These are phyloP conservation scores for Cetoscarus ocellatus DNA, from an alignment of 2,797 vertebrate species.

Conservation along the genomic window DNA sequence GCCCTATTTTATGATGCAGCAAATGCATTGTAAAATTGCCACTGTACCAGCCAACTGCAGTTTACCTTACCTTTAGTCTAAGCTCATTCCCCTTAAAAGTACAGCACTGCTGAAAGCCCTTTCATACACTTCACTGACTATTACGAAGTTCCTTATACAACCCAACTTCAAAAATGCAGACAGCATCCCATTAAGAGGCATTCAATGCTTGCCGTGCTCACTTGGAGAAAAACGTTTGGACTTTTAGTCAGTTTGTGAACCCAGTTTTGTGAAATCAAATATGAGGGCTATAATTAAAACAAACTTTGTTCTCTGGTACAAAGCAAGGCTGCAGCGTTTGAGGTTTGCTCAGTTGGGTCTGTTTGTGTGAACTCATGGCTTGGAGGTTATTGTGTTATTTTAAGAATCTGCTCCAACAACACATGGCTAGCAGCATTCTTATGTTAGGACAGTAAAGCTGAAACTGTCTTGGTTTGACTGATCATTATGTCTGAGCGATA, in stretches of 20 bases:
- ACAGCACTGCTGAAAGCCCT: too few species aligned
- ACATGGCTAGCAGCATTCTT: constrained; percentile 28
- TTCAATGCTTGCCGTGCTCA: constrained; percentile 1
- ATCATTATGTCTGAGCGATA: constrained; percentile 32
- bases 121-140: too few species aligned
- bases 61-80: too few species aligned
- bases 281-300: constrained; percentile 26
- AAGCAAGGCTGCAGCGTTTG: constrained; percentile 37
- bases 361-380: constrained; percentile 33
- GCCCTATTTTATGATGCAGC: too few species aligned
- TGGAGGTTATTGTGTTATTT: constrained; percentile 41
- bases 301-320: constrained; percentile 53
- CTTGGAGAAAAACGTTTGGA: neutral
- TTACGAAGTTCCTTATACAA: too few species aligned
- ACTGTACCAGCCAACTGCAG: too few species aligned
- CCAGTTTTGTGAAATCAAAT: constrained; percentile 23
- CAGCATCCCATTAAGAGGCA: too few species aligned
- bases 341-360: constrained; percentile 36
- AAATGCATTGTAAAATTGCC: too few species aligned
- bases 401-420: constrained; percentile 39
- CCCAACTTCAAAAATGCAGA: too few species aligned
- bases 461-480: constrained; percentile 38
- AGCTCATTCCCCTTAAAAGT: too few species aligned
- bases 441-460: constrained; percentile 7
- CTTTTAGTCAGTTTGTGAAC: constrained; percentile 14